Conservation (phyloP, 23 tunicate genomes). For the Trididemnum miniatum region DNA sequence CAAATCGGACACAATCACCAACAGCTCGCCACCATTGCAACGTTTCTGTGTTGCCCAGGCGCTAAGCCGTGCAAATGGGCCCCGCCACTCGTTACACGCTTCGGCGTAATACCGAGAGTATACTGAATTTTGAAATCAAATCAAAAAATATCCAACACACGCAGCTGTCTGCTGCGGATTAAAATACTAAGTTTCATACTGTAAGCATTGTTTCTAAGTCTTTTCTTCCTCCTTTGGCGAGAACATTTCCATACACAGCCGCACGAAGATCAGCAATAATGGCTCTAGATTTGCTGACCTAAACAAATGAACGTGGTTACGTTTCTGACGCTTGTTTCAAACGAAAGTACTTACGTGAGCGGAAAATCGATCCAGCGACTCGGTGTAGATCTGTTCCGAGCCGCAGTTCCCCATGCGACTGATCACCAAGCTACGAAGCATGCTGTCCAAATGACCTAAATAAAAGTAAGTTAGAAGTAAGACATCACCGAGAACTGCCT, state of each 20-base stretch:
- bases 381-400: constrained; percentile 54
- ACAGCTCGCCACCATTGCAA: too few relatives aligned
- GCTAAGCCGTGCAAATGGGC: too few relatives aligned
- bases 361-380: constrained; percentile 62
- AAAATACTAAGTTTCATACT: constrained; percentile 31
- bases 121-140: too few relatives aligned
- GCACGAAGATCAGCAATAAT: constrained; percentile 79
- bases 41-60: too few relatives aligned
- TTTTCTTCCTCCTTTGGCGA: constrained; percentile 57
- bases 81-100: too few relatives aligned
- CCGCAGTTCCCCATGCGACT: constrained; percentile 81
- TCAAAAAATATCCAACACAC: too few relatives aligned
- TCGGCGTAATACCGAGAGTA: too few relatives aligned
- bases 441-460: constrained; percentile 76
- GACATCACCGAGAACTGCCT: too few relatives aligned
- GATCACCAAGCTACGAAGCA: constrained; percentile 80
- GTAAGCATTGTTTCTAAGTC: constrained; percentile 59
- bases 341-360: constrained; percentile 43
- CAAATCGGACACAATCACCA: too few relatives aligned
- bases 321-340: neutral
- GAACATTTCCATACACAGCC: constrained; percentile 74
- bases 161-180: too few relatives aligned
- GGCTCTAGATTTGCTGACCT: constrained; percentile 43
- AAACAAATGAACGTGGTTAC: neutral
- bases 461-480: too few relatives aligned